Evolutionary conservation across 2,797 vertebrate genomes (phyloP).

Genomic region (Luscinia megarhynchos): DNA sequence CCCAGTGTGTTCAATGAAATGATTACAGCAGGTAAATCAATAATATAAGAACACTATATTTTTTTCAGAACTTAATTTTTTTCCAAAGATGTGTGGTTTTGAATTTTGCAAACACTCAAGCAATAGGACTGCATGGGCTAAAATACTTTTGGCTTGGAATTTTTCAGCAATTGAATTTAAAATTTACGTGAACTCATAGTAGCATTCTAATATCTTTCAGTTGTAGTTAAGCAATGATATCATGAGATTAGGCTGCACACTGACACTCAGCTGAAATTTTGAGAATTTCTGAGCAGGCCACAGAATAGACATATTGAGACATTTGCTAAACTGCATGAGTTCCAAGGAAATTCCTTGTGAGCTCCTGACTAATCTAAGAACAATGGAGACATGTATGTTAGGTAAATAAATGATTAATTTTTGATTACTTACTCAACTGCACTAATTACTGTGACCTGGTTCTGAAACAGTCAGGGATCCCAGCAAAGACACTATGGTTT

Average conservation of each 20-base stretch:
- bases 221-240: background rate
- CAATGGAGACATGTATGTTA: background rate
- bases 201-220: background rate
- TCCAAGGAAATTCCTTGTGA: background rate
- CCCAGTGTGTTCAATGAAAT: background rate
- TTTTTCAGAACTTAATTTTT: background rate
- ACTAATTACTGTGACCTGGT: conserved; percentile 8
- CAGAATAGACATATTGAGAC: background rate
- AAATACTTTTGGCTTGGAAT: background rate
- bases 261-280: background rate
- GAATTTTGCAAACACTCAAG: background rate
- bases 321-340: background rate
- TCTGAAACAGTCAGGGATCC: background rate
- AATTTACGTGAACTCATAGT: background rate
- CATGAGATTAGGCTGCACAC: background rate
- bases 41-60: background rate
- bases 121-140: background rate
- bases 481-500: background rate
- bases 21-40: background rate
- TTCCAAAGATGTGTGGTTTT: rapidly evolving
- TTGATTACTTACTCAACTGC: background rate
- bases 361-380: conserved; percentile 7
- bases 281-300: background rate
- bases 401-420: conserved; percentile 43
- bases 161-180: background rate